A percentile compares a stretch with the other conserved stretches of the same genome.
phyloP scores from a whole-genome alignment of 2,113 vertebrate genomes.

The Panthera leo region DNA sequence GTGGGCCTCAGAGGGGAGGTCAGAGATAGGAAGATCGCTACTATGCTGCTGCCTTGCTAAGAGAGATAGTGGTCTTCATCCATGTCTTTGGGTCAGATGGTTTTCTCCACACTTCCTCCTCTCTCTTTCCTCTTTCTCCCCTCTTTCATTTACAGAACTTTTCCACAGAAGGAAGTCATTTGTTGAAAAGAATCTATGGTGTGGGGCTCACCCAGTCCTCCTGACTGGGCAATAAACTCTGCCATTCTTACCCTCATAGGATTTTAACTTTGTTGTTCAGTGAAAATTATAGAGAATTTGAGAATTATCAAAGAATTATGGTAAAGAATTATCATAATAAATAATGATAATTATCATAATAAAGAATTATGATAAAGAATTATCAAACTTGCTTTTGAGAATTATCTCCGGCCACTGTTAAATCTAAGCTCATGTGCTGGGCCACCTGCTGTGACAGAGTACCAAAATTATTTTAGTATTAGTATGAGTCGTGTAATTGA shows the following conservation, averaged over 20 bases:
- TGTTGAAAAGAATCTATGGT: not conserved
- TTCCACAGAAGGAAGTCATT: not conserved
- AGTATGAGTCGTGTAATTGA: not conserved
- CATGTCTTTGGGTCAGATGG: not conserved
- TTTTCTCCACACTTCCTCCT: not conserved
- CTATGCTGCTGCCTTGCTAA: not conserved
- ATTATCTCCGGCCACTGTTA: not conserved
- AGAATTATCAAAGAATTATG: too few relatives aligned
- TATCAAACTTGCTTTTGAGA: not conserved
- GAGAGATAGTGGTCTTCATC: not conserved
- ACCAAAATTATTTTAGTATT: not conserved
- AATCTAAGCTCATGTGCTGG: not conserved
- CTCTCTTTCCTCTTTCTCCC: not conserved
- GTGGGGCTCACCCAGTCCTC: not conserved
- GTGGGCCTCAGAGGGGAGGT: not conserved
- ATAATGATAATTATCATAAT: too few relatives aligned
- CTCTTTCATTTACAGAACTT: not conserved
- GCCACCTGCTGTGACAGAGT: not conserved
- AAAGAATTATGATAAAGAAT: too few relatives aligned
- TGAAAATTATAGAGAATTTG: not conserved
- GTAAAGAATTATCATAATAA: too few relatives aligned
- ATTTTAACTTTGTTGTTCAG: not conserved
- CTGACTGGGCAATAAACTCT: not conserved
- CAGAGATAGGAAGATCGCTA: not conserved
- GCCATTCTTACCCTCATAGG: not conserved